Conservation (phyloP, 2,888 invertebrate species). For the Drosophila dives region DNA sequence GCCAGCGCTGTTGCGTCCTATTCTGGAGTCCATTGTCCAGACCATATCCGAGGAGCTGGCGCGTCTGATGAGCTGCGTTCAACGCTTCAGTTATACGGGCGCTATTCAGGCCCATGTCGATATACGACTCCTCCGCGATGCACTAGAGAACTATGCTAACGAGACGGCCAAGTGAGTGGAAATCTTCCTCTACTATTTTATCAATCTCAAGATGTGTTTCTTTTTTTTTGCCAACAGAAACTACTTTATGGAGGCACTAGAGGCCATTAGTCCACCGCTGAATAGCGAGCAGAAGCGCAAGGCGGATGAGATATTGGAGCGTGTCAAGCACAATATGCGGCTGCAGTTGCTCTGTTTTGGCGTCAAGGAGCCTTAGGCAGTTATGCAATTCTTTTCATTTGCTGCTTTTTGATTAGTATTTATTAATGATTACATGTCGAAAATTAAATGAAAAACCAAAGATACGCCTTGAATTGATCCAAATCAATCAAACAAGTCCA, state of each 20-base stretch:
- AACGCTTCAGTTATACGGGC: constrained; percentile 89
- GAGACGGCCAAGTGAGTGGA: constrained; percentile 87
- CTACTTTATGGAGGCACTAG: constrained; percentile 93
- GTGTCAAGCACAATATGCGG: constrained; percentile 88
- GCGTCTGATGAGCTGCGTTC: constrained; percentile 92
- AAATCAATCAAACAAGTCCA: constrained; percentile 56
- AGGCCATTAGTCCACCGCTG: constrained; percentile 89
- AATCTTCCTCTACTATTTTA: not conserved
- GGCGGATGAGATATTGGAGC: constrained; percentile 88
- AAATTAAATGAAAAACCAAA: not conserved
- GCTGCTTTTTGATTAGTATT: constrained; percentile 15
- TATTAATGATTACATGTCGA: constrained; percentile 16
- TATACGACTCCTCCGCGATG: constrained; percentile 88
- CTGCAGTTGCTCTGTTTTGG: constrained; percentile 89
- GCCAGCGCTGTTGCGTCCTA: constrained; percentile 90
- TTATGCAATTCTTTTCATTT: not conserved
- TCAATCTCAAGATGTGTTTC: not conserved
- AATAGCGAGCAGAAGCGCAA: constrained; percentile 87
- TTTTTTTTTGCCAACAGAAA: constrained; percentile 86
- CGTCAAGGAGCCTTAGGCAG: constrained; percentile 79
- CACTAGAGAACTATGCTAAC: constrained; percentile 88
- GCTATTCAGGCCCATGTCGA: constrained; percentile 93
- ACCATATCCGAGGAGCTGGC: constrained; percentile 97
- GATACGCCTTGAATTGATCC: constrained; percentile 39
- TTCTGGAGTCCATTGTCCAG: constrained; percentile 92